Base-by-base conservation (phyloP, 2,797 vertebrate genomes). In the Buceros bicornis region DNA sequence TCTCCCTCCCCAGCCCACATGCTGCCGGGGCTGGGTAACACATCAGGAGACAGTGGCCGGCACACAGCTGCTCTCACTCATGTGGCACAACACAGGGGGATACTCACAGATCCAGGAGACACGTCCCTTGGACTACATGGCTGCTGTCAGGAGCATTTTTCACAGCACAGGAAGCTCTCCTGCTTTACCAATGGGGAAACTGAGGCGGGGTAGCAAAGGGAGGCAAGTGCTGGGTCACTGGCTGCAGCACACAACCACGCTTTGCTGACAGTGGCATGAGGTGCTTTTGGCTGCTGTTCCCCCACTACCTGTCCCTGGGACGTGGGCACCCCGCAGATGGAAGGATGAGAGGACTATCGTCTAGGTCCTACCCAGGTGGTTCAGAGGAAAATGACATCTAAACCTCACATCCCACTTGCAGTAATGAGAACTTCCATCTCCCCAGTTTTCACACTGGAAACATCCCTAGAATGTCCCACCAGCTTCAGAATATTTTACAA, bases 41-140 rank as follows among this genome's bases (percentile, higher is more conserved):
- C 25, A 12, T 7, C 25, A 29, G 24, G 29, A 61, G 37, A 26
- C 1, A 6, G 64, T 1, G 2, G n/a, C 18, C 1, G 0, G 79
- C 35, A 25, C 26, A 13, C 42, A 33, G 17, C 51, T 25, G 61
- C 33, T 56, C 47, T 67, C 2, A 1, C 24, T 61, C 33, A 12
- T 0, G 2, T 26, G 53, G 54, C 65, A 28, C 2, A 2, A 47
- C n/a, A 14, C 20, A 29, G 43, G 24, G 25, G 33, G 60, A 72
- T 18, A 22, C 43, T 45, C 65, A 26, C 1, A 1, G n/a, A 40
- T 11, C 28, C 45, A 35, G 58, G 15, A 72, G 25, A 48, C 8
- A 13, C 1, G 1, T 21, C 57, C 43, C 7, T 58, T 33, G 47
- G 16, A 42, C 21, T 42, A 25, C 45, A 9, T 14, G 8, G n/a